Base-by-base conservation (phyloP, 2,888 invertebrate species). In the Pediacus dermestoides region DNA sequence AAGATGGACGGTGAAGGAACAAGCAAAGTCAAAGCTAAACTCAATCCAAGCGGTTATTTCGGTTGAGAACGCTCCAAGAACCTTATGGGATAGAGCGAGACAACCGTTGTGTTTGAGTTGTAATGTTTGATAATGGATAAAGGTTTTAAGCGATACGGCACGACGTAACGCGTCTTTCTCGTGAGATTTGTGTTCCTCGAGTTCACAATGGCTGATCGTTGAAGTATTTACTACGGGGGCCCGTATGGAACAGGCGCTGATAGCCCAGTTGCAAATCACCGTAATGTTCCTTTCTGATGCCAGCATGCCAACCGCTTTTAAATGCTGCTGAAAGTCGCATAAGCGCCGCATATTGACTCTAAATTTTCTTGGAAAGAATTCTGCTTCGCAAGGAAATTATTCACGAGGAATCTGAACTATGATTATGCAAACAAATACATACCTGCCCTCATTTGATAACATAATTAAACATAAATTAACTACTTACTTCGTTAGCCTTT, bases 171-270 rank as follows among this genome's bases (percentile, higher is more conserved):
- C 58, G 58, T 60, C 60, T 56, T 60, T 55, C 61, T 54, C 57
- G 44, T 47, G 60, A 67, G 68, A 68, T 67, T 68, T 66, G 68
- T 66, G 64, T 64, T 63, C 60, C 58, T 49, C 45, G 63, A 63
- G 65, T 65, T 65, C 65, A 65, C 68, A 64, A 65, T 64, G 64
- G 63, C 60, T 66, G 66, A 68, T 66, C 64, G 64, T 57, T 67
- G 67, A 66, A 64, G 66, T 66, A 68, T 68, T 67, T 67, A 67
- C 62, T 61, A 63, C 56, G 35, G 46, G 53, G 58, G 60, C 58
- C 59, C 57, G 60, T 61, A 60, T 60, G 59, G 58, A 60, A 53
- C 57, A 54, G 55, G 54, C 48, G 56, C 53, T 53, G 57, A 57
- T 58, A 57, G 53, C 51, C 50, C 55, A 59, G 62, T 63, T 63